These are phyloP conservation scores for Plecturocebus donacophilus DNA, from an alignment of 2,113 vertebrate species.

Conservation along the genomic window DNA sequence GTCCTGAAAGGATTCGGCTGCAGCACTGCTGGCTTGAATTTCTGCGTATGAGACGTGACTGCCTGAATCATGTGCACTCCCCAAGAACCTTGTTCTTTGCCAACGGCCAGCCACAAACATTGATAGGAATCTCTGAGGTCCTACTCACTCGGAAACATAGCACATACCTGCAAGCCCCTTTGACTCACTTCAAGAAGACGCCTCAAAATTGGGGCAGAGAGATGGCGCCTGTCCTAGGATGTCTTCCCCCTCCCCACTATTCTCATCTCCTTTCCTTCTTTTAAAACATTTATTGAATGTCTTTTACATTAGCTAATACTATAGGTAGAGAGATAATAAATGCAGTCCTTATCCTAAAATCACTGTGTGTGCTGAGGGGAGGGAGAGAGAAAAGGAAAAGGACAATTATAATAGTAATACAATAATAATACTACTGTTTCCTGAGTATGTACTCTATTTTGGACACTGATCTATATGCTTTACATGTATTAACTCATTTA, in stretches of 20 bases:
- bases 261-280: background rate
- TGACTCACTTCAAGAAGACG: background rate
- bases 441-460: background rate
- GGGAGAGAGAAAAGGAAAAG: background rate
- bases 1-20: background rate
- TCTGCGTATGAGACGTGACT: background rate
- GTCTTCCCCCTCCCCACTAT: no score
- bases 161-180: background rate
- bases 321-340: background rate
- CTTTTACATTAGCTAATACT: background rate
- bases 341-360: background rate
- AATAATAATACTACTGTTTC: background rate
- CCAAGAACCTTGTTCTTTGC: background rate
- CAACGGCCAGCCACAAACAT: background rate
- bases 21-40: background rate
- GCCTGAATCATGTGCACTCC: background rate
- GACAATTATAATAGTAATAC: accelerated
- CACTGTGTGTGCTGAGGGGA: no score
- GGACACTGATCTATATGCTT: background rate
- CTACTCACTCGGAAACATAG: background rate
- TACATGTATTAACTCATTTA: background rate
- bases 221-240: background rate
- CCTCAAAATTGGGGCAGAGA: background rate
- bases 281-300: background rate
- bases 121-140: background rate